Evolutionary conservation across 2,797 vertebrate genomes (phyloP).

Genomic region (Clarias laeviceps): DNA sequence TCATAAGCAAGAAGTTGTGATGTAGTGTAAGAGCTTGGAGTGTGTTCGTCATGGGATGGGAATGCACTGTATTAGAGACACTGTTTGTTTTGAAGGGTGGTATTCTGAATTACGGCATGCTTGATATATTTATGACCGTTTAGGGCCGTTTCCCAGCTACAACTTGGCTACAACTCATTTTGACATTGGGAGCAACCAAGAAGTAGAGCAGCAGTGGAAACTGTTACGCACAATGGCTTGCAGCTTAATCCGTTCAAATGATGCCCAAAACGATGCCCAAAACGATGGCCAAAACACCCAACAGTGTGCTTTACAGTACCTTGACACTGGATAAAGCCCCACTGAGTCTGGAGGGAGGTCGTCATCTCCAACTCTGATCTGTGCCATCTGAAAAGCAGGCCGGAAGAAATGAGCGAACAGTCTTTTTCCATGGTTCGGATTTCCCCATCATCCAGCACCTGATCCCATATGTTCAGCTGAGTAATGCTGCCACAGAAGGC

Average conservation of each 20-base stretch:
- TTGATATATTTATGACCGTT: slow-evolving; percentile 75
- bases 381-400: slow-evolving; percentile 75
- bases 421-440: slow-evolving; percentile 72
- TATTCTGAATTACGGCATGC: slow-evolving; percentile 71
- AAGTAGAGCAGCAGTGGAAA: slow-evolving; percentile 36
- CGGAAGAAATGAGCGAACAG: slow-evolving; percentile 68
- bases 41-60: slow-evolving; percentile 61
- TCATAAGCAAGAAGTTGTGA: slow-evolving; percentile 34
- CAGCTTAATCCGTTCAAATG: slow-evolving; percentile 38
- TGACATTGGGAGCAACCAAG: neutral
- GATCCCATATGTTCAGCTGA: slow-evolving; percentile 77
- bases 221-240: slow-evolving; percentile 19
- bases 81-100: slow-evolving; percentile 75
- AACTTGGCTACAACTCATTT: slow-evolving; percentile 57
- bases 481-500: slow-evolving; percentile 77
- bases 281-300: neutral
- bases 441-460: slow-evolving; percentile 67
- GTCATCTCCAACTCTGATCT: slow-evolving; percentile 66
- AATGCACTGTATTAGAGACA: slow-evolving; percentile 70
- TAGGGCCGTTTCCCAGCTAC: slow-evolving; percentile 62
- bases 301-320: slow-evolving; percentile 61
- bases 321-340: slow-evolving; percentile 69
- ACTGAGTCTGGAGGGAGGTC: slow-evolving; percentile 59
- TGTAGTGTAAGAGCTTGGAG: slow-evolving; percentile 13
- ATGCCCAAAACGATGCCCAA: neutral